Conservation (phyloP, 2,797 vertebrate species). For the Sebastes oblongus region DNA sequence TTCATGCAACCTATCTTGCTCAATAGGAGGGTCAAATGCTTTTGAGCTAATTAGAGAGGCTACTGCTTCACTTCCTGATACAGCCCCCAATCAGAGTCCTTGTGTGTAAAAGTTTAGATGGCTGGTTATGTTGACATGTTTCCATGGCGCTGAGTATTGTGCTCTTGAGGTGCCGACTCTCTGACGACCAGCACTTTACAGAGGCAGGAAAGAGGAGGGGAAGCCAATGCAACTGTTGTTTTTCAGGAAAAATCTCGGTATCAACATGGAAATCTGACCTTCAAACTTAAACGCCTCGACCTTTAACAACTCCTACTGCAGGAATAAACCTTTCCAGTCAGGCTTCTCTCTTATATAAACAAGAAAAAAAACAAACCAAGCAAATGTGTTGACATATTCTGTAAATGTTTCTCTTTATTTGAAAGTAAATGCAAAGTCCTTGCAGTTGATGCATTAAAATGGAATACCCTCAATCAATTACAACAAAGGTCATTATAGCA, state of each 20-base stretch:
- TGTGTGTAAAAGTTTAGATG: conserved; percentile 31
- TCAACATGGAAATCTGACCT: conserved; percentile 30
- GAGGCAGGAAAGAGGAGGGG: not conserved
- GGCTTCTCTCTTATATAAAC: not conserved
- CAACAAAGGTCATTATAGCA: conserved; percentile 78
- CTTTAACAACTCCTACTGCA: conserved; percentile 1
- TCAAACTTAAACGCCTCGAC: conserved; percentile 12
- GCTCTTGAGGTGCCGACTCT: conserved; percentile 7
- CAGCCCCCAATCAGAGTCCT: conserved; percentile 53
- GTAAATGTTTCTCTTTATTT: conserved; percentile 84
- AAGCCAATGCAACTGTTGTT: conserved; percentile 3
- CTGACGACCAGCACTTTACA: conserved; percentile 29
- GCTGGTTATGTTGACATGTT: conserved; percentile 80
- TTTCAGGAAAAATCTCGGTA: not conserved
- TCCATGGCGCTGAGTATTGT: conserved; percentile 55
- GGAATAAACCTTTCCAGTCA: conserved; percentile 4
- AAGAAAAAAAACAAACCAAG: conserved; percentile 40
- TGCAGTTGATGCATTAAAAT: conserved; percentile 79
- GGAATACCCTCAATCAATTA: conserved; percentile 71
- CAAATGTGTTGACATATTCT: conserved; percentile 65
- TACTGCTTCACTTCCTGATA: conserved; percentile 1
- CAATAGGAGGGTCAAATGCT: conserved; percentile 32
- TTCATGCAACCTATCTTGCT: conserved; percentile 33
- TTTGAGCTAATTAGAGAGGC: conserved; percentile 18
- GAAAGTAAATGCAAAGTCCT: conserved; percentile 82